These are phyloP conservation scores for Andrena marginata DNA, from an alignment of 2,888 invertebrate species.

Conservation along the genomic window DNA sequence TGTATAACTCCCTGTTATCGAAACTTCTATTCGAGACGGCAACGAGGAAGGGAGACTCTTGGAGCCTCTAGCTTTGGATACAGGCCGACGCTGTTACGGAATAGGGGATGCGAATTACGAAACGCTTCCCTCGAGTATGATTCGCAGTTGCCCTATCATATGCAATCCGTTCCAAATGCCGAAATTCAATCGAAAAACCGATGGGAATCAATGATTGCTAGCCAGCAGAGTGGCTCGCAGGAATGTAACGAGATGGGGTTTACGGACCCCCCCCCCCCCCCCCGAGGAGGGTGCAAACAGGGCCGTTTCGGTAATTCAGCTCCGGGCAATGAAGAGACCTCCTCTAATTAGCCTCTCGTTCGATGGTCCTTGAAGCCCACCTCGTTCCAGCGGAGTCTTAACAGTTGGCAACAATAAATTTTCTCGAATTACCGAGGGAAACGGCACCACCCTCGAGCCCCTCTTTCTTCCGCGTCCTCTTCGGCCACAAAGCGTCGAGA, in stretches of 20 bases:
- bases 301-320: slow-evolving; percentile 18
- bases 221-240: not conserved
- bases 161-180: not conserved
- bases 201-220: slow-evolving; percentile 2
- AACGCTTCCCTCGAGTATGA: not conserved
- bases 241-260: not conserved
- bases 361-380: slow-evolving; percentile 48
- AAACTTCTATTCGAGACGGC: not conserved
- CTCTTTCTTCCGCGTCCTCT: not conserved
- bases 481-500: not conserved
- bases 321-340: slow-evolving; percentile 30
- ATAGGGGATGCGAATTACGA: not conserved
- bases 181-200: not conserved
- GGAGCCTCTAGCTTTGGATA: not conserved
- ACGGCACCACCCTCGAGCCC: not conserved
- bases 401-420: slow-evolving; percentile 42
- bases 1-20: slow-evolving; percentile 26
- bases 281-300: slow-evolving; percentile 8
- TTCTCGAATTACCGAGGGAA: not conserved
- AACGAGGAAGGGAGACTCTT: not conserved
- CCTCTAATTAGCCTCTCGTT: slow-evolving; percentile 49
- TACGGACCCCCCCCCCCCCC: no score
- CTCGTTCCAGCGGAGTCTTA: slow-evolving; percentile 25
- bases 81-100: not conserved
- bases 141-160: not conserved